These are phyloP conservation scores for Acronicta psi DNA, from an alignment of 2,888 invertebrate genomes.

Conservation along the genomic window DNA sequence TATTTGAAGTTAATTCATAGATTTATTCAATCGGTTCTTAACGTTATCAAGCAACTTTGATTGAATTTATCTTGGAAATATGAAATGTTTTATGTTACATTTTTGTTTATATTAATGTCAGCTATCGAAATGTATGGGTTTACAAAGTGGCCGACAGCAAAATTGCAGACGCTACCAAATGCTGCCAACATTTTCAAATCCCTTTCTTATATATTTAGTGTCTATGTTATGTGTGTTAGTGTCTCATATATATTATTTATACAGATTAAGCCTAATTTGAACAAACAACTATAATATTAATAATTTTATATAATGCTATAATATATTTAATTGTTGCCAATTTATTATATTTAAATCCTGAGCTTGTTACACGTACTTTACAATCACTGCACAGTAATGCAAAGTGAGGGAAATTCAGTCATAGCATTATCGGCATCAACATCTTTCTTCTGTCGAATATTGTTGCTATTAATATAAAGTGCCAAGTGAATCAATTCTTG, in stretches of 20 bases:
- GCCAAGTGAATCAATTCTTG: constrained; percentile 9
- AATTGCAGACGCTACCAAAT: no score
- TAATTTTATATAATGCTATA: constrained; percentile 64
- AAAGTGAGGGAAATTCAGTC: not conserved
- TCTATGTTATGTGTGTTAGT: no score
- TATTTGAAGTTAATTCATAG: no score
- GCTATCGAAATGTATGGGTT: no score
- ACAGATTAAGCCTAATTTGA: constrained; percentile 47
- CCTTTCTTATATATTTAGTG: no score
- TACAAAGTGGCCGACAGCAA: no score
- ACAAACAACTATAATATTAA: constrained; percentile 49
- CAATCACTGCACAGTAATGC: constrained; percentile 33
- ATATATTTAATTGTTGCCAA: constrained; percentile 86
- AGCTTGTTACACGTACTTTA: constrained; percentile 61
- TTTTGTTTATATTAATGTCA: no score
- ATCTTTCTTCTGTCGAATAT: constrained; percentile 38
- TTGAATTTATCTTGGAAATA: no score
- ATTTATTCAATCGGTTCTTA: no score
- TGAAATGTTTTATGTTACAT: no score
- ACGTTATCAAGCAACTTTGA: no score
- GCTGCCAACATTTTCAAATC: no score
- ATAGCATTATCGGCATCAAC: not conserved
- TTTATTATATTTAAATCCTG: constrained; percentile 65
- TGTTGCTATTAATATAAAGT: constrained; percentile 34
- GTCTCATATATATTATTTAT: constrained; percentile 2